These are phyloP conservation scores for Platysternon megacephalum DNA, from an alignment of 2,113 vertebrate species.

Conservation along the genomic window DNA sequence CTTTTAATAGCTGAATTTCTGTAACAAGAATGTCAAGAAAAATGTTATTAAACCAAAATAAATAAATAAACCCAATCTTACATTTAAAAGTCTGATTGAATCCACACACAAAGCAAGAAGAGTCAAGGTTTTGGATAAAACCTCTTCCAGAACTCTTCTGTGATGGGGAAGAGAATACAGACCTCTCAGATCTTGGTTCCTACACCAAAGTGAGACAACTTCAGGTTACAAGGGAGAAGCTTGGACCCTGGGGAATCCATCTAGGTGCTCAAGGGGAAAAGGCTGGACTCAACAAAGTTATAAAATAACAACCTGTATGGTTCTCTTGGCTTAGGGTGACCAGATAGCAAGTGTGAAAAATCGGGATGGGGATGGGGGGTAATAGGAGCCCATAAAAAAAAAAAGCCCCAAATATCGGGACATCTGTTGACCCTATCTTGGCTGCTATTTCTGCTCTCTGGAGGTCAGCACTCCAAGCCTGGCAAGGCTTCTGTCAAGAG, in stretches of 20 bases:
- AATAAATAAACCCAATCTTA: not conserved
- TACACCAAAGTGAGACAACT: not conserved
- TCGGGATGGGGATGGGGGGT: no score
- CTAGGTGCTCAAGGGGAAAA: not conserved
- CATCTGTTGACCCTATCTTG: no score
- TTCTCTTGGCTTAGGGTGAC: no score
- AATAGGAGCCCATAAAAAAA: no score
- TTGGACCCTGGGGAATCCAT: not conserved
- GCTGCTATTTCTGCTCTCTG: not conserved
- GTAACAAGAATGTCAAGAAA: not conserved
- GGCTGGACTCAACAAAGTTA: not conserved
- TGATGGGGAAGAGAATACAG: not conserved
- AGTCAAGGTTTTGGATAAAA: not conserved
- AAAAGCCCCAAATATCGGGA: no score
- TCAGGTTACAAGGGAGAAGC: not conserved
- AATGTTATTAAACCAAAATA: not conserved
- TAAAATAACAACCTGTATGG: not conserved
- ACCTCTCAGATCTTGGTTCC: not conserved
- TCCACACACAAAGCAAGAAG: not conserved
- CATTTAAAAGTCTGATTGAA: not conserved
- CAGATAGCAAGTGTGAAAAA: no score
- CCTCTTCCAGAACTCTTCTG: not conserved
- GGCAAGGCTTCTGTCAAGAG: accelerated
- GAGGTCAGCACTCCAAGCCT: accelerated
- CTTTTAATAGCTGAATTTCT: not conserved